These are phyloP conservation scores for Vulpes lagopus DNA, from an alignment of 2,113 vertebrate genomes.

Conservation along the genomic window DNA sequence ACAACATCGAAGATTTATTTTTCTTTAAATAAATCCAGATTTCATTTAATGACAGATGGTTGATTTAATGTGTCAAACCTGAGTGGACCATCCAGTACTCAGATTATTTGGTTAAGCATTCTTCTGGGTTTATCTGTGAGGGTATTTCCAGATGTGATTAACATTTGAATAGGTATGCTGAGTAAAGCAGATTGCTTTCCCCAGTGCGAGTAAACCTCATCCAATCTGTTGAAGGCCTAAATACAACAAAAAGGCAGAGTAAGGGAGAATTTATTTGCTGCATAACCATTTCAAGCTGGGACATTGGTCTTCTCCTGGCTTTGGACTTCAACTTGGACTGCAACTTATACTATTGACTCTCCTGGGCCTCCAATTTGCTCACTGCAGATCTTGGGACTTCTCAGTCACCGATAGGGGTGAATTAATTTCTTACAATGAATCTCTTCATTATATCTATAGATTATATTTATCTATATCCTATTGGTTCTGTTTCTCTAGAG, in stretches of 20 bases:
- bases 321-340: background rate
- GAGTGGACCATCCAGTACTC: background rate
- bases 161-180: background rate
- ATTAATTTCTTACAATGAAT: background rate
- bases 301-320: background rate
- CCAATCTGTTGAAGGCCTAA: background rate
- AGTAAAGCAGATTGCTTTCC: background rate
- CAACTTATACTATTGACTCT: background rate
- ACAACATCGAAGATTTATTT: background rate
- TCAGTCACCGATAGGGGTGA: background rate
- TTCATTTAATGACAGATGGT: background rate
- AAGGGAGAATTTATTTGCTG: background rate
- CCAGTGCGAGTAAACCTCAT: background rate
- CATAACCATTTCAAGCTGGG: background rate
- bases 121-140: background rate
- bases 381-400: background rate
- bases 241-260: background rate
- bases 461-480: background rate
- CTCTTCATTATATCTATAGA: background rate
- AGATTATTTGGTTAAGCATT: slow-evolving; percentile 26
- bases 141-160: background rate
- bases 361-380: background rate
- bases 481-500: background rate
- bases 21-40: slow-evolving; percentile 22
- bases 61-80: slow-evolving; percentile 24